A percentile compares a stretch with the other conserved stretches of the same genome.
phyloP scores from a whole-genome alignment of 2,888 invertebrate genomes.

The Venustoraphidia nigricollis region DNA sequence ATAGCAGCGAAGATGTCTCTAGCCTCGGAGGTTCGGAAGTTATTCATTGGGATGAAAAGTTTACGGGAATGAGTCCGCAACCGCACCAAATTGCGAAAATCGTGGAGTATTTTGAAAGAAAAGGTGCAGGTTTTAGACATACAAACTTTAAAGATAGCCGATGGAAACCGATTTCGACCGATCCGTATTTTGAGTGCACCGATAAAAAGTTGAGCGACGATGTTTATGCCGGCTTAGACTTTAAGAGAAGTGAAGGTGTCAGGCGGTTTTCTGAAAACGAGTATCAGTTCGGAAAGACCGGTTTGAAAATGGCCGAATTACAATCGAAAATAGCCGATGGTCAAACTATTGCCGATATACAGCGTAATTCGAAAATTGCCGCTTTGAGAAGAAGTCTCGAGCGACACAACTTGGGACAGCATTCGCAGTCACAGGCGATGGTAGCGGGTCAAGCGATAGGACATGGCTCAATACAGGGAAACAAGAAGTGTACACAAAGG shows the following conservation, averaged over 20 bases:
- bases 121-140: constrained; percentile 43
- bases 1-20: constrained; percentile 74
- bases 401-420: constrained; percentile 5
- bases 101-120: constrained; percentile 77
- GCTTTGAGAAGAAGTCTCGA: constrained; percentile 10
- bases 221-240: background rate
- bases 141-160: constrained; percentile 26
- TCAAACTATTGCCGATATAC: constrained; percentile 10
- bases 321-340: constrained; percentile 8
- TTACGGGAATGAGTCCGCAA: constrained; percentile 31
- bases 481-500: constrained; percentile 37
- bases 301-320: constrained; percentile 14
- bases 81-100: constrained; percentile 63
- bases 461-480: constrained; percentile 20
- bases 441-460: constrained; percentile 19
- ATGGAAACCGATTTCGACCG: constrained; percentile 23
- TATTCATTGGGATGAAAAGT: constrained; percentile 51
- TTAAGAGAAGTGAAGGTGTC: constrained; percentile 9
- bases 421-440: constrained; percentile 18
- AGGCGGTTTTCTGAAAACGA: constrained; percentile 18
- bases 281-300: constrained; percentile 19
- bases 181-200: constrained; percentile 13
- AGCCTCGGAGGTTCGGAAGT: constrained; percentile 65
- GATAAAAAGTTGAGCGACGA: no score
- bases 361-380: constrained; percentile 11